Conservation (phyloP, 2,888 invertebrate genomes). For the Isotomurus palustris region DNA sequence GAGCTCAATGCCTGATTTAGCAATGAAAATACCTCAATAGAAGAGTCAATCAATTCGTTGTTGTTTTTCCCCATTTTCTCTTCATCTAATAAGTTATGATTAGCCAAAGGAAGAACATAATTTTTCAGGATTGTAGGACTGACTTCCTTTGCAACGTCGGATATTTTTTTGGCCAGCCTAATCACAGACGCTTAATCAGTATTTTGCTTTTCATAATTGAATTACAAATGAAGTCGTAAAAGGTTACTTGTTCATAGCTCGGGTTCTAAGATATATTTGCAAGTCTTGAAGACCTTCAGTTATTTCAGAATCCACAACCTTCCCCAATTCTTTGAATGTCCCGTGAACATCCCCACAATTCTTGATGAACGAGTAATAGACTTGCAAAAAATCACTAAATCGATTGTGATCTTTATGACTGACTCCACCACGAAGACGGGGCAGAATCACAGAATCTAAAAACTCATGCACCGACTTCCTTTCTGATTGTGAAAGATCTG, state of each 20-base stretch:
- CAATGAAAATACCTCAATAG: constrained; percentile 24
- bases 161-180: constrained; percentile 25
- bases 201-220: background rate
- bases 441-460: constrained; percentile 24
- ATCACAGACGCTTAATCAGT: background rate
- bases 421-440: constrained; percentile 24
- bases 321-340: constrained; percentile 29
- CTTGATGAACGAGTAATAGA: constrained; percentile 22
- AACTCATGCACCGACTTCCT: constrained; percentile 16
- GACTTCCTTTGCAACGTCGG: constrained; percentile 10
- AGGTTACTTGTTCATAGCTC: constrained; percentile 33
- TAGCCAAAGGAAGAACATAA: constrained; percentile 30
- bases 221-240: constrained; percentile 1
- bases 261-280: constrained; percentile 33
- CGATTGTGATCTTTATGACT: constrained; percentile 30
- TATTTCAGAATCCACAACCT: constrained; percentile 22
- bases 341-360: constrained; percentile 24
- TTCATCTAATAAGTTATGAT: constrained; percentile 31
- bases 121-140: constrained; percentile 29
- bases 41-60: constrained; percentile 36
- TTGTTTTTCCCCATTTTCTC: constrained; percentile 23
- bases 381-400: constrained; percentile 26
- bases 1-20: background rate
- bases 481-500: background rate
- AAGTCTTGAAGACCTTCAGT: constrained; percentile 29